A percentile compares a stretch with the other conserved stretches of the same genome.
phyloP scores from a whole-genome alignment of 1,140 invertebrate genomes.

The Stegodyphus mimosarum region DNA sequence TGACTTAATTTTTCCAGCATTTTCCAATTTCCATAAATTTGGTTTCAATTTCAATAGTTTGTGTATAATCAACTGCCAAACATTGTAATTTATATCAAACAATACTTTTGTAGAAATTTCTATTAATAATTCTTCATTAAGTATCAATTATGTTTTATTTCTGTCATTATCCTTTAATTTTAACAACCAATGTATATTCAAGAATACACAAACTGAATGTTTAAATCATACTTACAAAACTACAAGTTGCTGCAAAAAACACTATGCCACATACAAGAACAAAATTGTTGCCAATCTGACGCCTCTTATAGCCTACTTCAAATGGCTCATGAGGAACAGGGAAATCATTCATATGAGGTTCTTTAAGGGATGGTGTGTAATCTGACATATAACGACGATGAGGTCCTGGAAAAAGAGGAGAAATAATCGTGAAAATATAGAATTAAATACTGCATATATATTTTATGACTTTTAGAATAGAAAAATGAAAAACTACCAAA shows the following conservation, averaged over 20 bases:
- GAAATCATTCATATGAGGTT: slow-evolving; percentile 30
- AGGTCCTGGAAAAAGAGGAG: slow-evolving; percentile 14
- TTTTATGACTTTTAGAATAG: too few relatives aligned
- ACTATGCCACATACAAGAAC: slow-evolving; percentile 2
- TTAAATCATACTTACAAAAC: slow-evolving; percentile 49
- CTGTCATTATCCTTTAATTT: too few relatives aligned
- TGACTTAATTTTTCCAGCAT: too few relatives aligned
- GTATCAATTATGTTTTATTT: too few relatives aligned
- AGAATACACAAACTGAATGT: not conserved
- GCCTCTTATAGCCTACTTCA: slow-evolving; percentile 4
- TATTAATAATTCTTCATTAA: too few relatives aligned
- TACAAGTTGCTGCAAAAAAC: slow-evolving; percentile 16
- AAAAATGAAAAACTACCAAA: too few relatives aligned
- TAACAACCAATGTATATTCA: not conserved
- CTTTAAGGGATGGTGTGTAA: not conserved
- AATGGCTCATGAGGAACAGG: slow-evolving; percentile 35
- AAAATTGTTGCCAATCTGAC: slow-evolving; percentile 34
- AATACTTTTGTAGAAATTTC: too few relatives aligned
- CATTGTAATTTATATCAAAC: too few relatives aligned
- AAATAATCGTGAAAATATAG: not conserved
- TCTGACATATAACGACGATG: slow-evolving; percentile 11
- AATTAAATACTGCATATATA: too few relatives aligned
- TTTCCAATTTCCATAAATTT: too few relatives aligned
- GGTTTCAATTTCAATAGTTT: too few relatives aligned
- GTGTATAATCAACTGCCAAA: too few relatives aligned